These are phyloP conservation scores for Meloidogyne exigua DNA, from an alignment of 1,140 invertebrate species.

Conservation along the genomic window DNA sequence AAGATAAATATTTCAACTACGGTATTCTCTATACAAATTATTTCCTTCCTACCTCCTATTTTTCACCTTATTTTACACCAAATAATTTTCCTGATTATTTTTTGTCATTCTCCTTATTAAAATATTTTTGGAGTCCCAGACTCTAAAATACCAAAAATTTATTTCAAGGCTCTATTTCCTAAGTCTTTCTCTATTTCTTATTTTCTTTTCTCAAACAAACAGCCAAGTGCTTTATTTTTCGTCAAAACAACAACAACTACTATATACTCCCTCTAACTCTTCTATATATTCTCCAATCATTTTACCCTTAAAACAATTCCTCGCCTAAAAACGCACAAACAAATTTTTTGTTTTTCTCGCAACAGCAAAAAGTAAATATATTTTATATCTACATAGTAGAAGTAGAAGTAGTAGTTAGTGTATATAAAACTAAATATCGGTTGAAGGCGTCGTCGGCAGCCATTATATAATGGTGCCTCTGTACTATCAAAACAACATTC, in stretches of 20 bases:
- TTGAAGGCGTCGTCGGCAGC: not conserved
- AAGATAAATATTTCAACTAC: no score
- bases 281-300: not conserved
- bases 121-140: not conserved
- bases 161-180: not conserved
- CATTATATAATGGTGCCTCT: not conserved
- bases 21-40: no score
- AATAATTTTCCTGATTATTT: not conserved
- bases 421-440: no score
- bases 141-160: not conserved
- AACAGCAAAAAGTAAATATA: not conserved
- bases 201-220: not conserved
- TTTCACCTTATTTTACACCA: no score
- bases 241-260: not conserved
- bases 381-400: no score
- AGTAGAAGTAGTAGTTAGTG: no score
- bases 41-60: no score
- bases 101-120: not conserved
- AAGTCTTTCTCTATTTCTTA: not conserved
- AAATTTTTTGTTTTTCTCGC: not conserved
- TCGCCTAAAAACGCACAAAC: not conserved
- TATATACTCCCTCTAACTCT: not conserved
- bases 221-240: not conserved
- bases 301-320: not conserved
- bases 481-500: not conserved